phyloP scores from a whole-genome alignment of 2,113 vertebrate species.

The Zosterops pallidus region DNA sequence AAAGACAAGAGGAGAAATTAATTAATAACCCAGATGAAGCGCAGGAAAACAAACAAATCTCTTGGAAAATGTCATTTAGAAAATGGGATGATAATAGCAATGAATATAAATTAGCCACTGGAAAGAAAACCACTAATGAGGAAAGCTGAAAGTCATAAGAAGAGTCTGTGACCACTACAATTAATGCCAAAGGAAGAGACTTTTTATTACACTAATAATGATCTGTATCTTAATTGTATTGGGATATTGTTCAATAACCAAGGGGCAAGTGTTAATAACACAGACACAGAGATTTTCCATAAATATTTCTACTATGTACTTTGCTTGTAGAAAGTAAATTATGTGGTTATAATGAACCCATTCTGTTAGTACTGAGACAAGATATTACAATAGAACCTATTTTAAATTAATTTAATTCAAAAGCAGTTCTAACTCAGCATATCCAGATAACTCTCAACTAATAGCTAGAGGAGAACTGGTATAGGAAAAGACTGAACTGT shows the following conservation, averaged over 20 bases:
- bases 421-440: not conserved
- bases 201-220: not conserved
- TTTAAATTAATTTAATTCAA: not conserved
- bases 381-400: not conserved
- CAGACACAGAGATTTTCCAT: not conserved
- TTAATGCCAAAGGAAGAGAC: not conserved
- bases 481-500: not conserved
- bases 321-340: not conserved
- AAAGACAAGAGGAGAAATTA: not conserved
- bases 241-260: not conserved
- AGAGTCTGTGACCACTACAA: not conserved
- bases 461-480: not conserved
- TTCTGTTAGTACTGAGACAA: not conserved
- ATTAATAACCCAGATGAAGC: not conserved
- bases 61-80: slow-evolving; percentile 2
- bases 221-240: not conserved
- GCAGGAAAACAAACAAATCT: not conserved
- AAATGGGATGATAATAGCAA: slow-evolving; percentile 5
- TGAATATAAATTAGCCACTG: not conserved
- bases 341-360: not conserved
- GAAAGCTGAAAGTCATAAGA: not conserved
- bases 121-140: not conserved
- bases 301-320: not conserved
- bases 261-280: not conserved
- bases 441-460: not conserved